Base-by-base conservation (phyloP, 1,140 invertebrate species). In the Euura saliciscinereae region DNA sequence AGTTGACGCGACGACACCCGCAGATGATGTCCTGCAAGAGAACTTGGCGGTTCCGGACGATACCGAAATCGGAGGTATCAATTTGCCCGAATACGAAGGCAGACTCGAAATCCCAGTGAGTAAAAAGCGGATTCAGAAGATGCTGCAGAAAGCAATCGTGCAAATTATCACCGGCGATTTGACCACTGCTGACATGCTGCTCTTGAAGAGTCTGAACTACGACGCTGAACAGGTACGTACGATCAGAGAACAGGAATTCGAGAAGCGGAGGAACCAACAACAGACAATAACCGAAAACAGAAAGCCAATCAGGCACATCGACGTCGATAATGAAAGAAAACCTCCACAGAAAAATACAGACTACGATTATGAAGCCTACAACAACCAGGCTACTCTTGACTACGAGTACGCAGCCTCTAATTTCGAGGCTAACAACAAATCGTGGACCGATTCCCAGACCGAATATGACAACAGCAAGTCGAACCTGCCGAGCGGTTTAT, bases 191-290 rank as follows among this genome's bases (percentile, higher is more conserved):
- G 82, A 87, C 44, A 79, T 85, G 77, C 69, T 81, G 3, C 71
- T 87, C 42, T 64, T 87, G 44, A 86, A 85, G 59, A 86, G 84
- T 44, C 71, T 87, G 4, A 87, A 87, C 70, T 87, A 87, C 75
- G 86, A 77, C 8, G 71, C 81, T 2, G 79, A 84, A 42, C 80
- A 86, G 51, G 79, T 88, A 0, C 74, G 83, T 65, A 80, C 80
- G n/a, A 85, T 88, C n/a, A 74, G 85, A 2, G 79, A 86, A 43
- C 77, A 79, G 1, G 83, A 88, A 66, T n/a, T 85, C 0, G 82
- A 80, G 43, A 80, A 67, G 66, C 8, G 13, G 8, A n/a, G 10
- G 10, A 44, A 81, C 68, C 80, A 77, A 43, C 69, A 81, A 6
- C 79, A 83, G 10, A 28, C 28, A 6, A 67, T 67, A 4, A 3